These are phyloP conservation scores for Loripinus fragilis DNA, from an alignment of 2,888 invertebrate genomes.

Conservation along the genomic window DNA sequence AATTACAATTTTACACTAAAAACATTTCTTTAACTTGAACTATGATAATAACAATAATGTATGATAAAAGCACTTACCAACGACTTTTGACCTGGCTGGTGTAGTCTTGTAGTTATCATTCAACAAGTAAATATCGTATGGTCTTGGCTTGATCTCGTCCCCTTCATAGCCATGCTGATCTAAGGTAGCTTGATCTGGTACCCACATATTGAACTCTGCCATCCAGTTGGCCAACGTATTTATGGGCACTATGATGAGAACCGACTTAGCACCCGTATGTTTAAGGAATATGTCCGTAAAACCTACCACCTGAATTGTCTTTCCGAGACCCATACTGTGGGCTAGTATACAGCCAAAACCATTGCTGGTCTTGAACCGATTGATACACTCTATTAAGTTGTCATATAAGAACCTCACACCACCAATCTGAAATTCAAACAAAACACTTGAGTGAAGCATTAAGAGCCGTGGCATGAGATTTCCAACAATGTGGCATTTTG, in stretches of 20 bases:
- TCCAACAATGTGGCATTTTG: too few species aligned
- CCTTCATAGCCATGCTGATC: conserved; percentile 78
- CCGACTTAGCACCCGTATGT: conserved; percentile 93
- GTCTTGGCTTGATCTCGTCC: conserved; percentile 90
- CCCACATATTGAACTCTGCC: conserved; percentile 98
- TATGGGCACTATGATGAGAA: conserved; percentile 98
- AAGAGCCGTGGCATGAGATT: too few species aligned
- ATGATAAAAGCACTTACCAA: conserved; percentile 85
- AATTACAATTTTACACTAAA: too few species aligned
- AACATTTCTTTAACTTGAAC: too few species aligned
- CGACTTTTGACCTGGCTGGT: conserved; percentile 89
- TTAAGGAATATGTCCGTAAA: conserved; percentile 98
- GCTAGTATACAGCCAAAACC: conserved; percentile 99
- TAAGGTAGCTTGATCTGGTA: conserved; percentile 86
- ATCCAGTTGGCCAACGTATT: conserved; percentile 99
- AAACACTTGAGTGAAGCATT: too few species aligned
- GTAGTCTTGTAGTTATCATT: conserved; percentile 98
- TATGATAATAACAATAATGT: neutral
- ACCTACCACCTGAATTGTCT: conserved; percentile 95
- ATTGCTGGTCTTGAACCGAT: conserved; percentile 91
- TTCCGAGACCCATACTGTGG: conserved; percentile 99
- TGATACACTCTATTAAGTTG: conserved; percentile 97
- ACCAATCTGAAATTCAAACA: conserved; percentile 88
- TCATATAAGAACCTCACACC: conserved; percentile 98
- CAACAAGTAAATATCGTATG: conserved; percentile 94